A percentile compares a stretch with the other conserved stretches of the same genome.
phyloP scores from a whole-genome alignment of 2,113 vertebrate species.

The Centrocercus urophasianus region DNA sequence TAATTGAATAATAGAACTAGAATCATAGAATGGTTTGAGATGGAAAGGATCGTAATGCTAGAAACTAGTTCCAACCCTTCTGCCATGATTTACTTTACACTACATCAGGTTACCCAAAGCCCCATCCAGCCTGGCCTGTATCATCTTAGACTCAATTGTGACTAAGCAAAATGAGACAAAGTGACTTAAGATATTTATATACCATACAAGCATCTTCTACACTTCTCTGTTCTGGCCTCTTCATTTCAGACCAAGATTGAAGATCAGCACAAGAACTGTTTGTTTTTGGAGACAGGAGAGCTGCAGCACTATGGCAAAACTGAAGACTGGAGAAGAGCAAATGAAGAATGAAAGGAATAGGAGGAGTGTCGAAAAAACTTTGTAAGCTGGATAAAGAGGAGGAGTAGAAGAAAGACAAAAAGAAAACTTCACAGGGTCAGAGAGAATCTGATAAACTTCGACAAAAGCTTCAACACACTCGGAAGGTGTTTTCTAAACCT shows the following conservation, averaged over 20 bases:
- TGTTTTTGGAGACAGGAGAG: background rate
- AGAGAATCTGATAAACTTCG: background rate
- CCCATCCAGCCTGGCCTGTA: background rate
- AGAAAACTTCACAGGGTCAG: background rate
- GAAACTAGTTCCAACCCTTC: background rate
- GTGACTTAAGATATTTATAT: background rate
- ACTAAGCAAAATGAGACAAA: background rate
- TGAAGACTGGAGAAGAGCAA: background rate
- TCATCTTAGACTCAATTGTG: background rate
- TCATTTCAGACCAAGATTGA: background rate
- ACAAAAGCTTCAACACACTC: conserved; percentile 4
- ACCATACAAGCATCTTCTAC: background rate
- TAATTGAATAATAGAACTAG: background rate
- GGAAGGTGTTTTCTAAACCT: conserved; percentile 21
- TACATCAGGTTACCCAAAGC: background rate
- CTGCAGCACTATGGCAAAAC: background rate
- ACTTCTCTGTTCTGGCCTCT: background rate
- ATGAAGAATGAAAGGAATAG: background rate
- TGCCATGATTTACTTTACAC: background rate
- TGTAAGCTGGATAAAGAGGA: background rate
- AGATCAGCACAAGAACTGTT: background rate
- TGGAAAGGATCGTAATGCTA: background rate
- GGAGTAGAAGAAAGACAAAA: background rate
- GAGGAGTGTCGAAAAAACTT: background rate
- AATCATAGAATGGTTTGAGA: background rate